Evolutionary conservation across 2,113 vertebrate species (phyloP).

Genomic region (Scophthalmus maximus): DNA sequence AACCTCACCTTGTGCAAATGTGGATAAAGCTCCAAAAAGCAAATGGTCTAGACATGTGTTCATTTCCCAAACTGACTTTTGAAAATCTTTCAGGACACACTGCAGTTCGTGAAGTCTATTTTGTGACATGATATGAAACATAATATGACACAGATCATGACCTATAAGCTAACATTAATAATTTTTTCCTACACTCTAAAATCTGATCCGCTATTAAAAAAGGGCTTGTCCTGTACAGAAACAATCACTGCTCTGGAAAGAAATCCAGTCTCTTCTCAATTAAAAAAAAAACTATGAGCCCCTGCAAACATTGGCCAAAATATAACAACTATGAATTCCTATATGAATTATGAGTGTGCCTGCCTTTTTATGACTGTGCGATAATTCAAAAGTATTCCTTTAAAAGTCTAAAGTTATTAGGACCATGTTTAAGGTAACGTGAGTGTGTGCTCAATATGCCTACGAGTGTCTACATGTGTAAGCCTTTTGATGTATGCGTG

Average conservation of each 20-base stretch:
- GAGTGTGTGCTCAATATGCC: slow-evolving; percentile 50
- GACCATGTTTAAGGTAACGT: slow-evolving; percentile 46
- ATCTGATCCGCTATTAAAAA: slow-evolving; percentile 72
- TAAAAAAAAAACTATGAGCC: slow-evolving; percentile 45
- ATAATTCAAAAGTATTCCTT: slow-evolving; percentile 58
- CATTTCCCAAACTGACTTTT: slow-evolving; percentile 7
- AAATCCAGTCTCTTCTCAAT: slow-evolving; percentile 8
- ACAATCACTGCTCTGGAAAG: too few relatives aligned
- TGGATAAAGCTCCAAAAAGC: slow-evolving; percentile 19
- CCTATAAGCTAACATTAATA: slow-evolving; percentile 51
- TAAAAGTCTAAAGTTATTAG: slow-evolving; percentile 42
- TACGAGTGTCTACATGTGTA: slow-evolving; percentile 50
- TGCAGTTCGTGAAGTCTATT: too few relatives aligned
- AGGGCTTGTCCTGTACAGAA: slow-evolving; percentile 51
- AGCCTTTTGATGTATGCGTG: slow-evolving; percentile 50
- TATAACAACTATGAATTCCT: slow-evolving; percentile 71
- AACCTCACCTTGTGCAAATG: slow-evolving; percentile 43
- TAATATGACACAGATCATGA: slow-evolving; percentile 34
- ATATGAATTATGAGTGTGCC: slow-evolving; percentile 55
- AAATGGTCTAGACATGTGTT: not conserved
- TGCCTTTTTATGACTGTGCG: slow-evolving; percentile 52
- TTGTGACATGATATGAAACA: too few relatives aligned
- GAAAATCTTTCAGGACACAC: not conserved
- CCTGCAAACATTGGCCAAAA: slow-evolving; percentile 43
- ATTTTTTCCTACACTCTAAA: slow-evolving; percentile 54